Base-by-base conservation (phyloP, 2,888 invertebrate genomes). In the Nomada fabriciana region DNA sequence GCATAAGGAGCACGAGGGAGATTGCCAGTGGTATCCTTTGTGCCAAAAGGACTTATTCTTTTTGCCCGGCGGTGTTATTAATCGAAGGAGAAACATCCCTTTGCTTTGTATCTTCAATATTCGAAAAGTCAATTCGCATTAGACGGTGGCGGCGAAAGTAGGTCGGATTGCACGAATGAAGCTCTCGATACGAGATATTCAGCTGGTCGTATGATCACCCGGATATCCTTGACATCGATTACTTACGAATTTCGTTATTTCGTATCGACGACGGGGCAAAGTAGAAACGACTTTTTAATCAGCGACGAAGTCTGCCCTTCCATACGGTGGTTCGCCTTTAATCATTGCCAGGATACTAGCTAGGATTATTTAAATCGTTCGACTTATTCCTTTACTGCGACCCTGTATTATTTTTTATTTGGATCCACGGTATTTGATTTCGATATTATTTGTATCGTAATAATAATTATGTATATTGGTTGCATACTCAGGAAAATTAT, bases 41-140 rank as follows among this genome's bases (percentile, higher is more conserved):
- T 36, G 36, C 36, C 7, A 7, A 7, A 36, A 36, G 36, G 36
- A 36, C 7, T 36, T 7, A 7, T 36, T 36, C 36, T 7, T 7
- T 7, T 5, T 36, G 36, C 36, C 36, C 36, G 36, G 7, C 36
- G 36, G 36, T 36, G 36, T 36, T 7, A 36, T 36, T 47, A 13
- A 47, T 47, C 47, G 47, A 47, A 47, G 5, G 18, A 18, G 42
- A 42, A 15, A 36, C 36, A 36, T 18, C 7, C 23, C 18, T 36
- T 50, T 47, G 70, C 50, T 47, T 63, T 61, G 25, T 68, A 52
- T 42, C 29, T 20, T 68, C 61, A 63, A 72, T 72, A 79, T 68
- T 52, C 80, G 61, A 68, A 59, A 73, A 80, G 15, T 80, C 80
- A 73, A 80, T 80, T 73, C 68, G 73, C 36, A 73, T 80, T 80